Conservation (phyloP, 2,888 invertebrate species). For the Tiliacea aurago region DNA sequence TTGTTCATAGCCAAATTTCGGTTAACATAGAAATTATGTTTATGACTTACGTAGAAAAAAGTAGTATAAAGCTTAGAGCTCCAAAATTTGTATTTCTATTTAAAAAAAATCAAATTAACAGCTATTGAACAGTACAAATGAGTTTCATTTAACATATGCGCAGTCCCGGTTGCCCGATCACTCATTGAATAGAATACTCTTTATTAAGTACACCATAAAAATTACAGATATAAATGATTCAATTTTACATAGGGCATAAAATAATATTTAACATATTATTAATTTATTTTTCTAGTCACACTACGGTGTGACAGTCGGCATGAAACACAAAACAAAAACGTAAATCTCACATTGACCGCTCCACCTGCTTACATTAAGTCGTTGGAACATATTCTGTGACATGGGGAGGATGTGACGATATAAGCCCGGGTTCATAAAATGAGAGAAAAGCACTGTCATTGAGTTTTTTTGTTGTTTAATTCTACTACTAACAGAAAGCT, state of each 20-base stretch:
- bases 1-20: not conserved
- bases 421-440: conserved; percentile 34
- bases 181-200: too few relatives aligned
- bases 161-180: too few relatives aligned
- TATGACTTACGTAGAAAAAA: not conserved
- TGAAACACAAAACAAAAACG: conserved; percentile 52
- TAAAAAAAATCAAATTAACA: too few relatives aligned
- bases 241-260: too few relatives aligned
- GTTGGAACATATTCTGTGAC: conserved; percentile 39
- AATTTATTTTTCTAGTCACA: not conserved
- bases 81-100: too few relatives aligned
- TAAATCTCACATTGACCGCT: conserved; percentile 56
- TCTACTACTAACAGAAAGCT: not conserved
- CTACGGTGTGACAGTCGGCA: conserved; percentile 36
- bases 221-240: too few relatives aligned
- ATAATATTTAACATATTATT: too few relatives aligned
- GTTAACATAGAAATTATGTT: not conserved
- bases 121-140: too few relatives aligned
- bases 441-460: conserved; percentile 4
- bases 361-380: conserved; percentile 52
- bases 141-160: too few relatives aligned
- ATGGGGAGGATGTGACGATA: conserved; percentile 29
- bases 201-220: too few relatives aligned
- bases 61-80: not conserved
- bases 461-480: not conserved